These are phyloP conservation scores for Lucinisca nassula DNA, from an alignment of 2,888 invertebrate genomes.

Conservation along the genomic window DNA sequence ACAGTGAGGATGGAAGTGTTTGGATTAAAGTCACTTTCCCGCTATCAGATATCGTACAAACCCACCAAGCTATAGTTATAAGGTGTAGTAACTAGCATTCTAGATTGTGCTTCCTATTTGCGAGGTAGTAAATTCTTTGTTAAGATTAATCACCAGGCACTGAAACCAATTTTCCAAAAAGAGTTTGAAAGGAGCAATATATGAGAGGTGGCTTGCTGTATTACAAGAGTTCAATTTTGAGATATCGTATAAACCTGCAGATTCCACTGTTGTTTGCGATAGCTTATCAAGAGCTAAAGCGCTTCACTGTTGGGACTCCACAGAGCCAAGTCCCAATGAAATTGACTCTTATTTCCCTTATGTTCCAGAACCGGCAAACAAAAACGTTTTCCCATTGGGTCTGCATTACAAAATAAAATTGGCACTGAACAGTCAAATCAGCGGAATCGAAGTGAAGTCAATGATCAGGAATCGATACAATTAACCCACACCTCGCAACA, in stretches of 20 bases:
- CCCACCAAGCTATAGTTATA: slow-evolving; percentile 43
- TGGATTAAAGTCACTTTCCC: slow-evolving; percentile 46
- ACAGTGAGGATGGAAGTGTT: slow-evolving; percentile 19
- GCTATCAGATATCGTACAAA: slow-evolving; percentile 22
- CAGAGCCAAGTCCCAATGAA: slow-evolving; percentile 37
- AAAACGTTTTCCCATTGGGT: background rate
- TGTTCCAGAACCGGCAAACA: slow-evolving; percentile 22
- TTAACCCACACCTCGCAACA: too few species aligned
- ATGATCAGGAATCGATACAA: too few species aligned
- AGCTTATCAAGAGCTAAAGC: slow-evolving; percentile 4
- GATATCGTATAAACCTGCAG: slow-evolving; percentile 28
- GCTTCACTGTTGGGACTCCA: background rate
- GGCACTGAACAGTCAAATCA: background rate
- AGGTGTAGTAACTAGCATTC: slow-evolving; percentile 26
- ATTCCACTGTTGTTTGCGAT: too few species aligned
- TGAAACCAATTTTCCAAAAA: slow-evolving; percentile 31
- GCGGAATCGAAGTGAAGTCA: too few species aligned
- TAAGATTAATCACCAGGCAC: slow-evolving; percentile 46
- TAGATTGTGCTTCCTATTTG: too few species aligned
- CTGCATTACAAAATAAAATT: background rate
- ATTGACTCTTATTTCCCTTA: slow-evolving; percentile 43
- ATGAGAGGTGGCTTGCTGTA: slow-evolving; percentile 40
- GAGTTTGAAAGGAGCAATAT: too few species aligned
- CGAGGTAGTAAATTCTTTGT: slow-evolving; percentile 26
- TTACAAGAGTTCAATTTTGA: slow-evolving; percentile 26